A percentile compares a stretch with the other conserved stretches of the same genome.
phyloP scores from a whole-genome alignment of 2,113 vertebrate species.

The Hepsetus odoe region DNA sequence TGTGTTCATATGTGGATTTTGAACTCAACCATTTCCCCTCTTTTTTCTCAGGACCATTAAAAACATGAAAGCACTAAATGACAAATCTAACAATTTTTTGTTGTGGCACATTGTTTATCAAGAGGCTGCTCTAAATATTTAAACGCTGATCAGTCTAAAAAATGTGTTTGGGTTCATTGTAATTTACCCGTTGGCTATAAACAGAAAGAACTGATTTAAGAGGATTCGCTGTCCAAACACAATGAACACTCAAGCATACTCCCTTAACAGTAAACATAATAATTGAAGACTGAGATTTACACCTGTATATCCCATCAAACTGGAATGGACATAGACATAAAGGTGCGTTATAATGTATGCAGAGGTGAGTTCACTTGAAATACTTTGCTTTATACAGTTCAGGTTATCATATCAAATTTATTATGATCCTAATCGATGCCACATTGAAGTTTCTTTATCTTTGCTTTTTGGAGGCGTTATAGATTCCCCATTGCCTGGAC shows the following conservation, averaged over 20 bases:
- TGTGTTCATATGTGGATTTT: too few relatives aligned
- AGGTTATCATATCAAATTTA: constrained; percentile 50
- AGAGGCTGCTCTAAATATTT: not conserved
- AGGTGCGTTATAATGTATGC: not conserved
- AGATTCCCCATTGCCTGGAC: constrained; percentile 20
- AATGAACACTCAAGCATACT: not conserved
- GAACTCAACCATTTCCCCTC: too few relatives aligned
- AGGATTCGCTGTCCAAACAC: not conserved
- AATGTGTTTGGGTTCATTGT: not conserved
- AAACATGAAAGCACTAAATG: not conserved
- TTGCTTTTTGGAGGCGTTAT: constrained; percentile 43
- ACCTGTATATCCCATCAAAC: not conserved
- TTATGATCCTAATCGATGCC: constrained; percentile 48
- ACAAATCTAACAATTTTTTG: not conserved
- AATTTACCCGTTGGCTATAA: not conserved
- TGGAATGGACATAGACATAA: not conserved
- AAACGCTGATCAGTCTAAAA: not conserved
- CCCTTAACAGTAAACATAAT: not conserved
- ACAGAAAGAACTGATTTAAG: not conserved
- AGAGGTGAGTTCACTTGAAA: constrained; percentile 19
- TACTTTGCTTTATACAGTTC: constrained; percentile 40
- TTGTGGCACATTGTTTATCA: not conserved
- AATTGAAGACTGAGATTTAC: not conserved
- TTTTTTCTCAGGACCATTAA: too few relatives aligned
- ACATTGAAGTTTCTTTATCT: constrained; percentile 47